Conservation (phyloP, 2,888 invertebrate genomes). For the Drosophila falleni region DNA sequence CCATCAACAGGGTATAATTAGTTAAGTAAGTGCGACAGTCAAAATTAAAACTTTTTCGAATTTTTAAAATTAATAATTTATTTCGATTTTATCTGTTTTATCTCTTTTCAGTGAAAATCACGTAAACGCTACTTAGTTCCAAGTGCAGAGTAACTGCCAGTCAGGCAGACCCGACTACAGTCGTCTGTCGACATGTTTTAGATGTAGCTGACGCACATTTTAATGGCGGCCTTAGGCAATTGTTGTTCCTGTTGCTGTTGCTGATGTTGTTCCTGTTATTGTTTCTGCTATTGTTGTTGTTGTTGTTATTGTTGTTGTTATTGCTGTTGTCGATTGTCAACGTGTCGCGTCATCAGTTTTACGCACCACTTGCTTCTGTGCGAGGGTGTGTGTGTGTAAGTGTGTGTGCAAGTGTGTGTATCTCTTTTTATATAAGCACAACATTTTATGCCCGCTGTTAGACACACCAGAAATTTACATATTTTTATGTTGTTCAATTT, state of each 20-base stretch:
- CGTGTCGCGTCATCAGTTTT: constrained; percentile 77
- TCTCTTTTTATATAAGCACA: constrained; percentile 18
- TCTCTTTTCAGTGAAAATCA: neutral
- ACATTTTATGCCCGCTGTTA: constrained; percentile 35
- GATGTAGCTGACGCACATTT: constrained; percentile 34
- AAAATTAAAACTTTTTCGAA: neutral
- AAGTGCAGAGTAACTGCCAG: neutral
- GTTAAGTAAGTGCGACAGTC: neutral
- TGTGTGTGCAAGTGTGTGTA: constrained; percentile 8
- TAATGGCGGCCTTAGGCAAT: constrained; percentile 43
- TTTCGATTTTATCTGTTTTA: neutral
- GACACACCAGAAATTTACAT: constrained; percentile 56
- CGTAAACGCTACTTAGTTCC: neutral
- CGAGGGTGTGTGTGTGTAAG: neutral
- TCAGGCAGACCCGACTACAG: neutral
- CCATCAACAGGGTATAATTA: neutral
- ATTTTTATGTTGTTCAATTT: constrained; percentile 64
- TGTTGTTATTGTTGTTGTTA: constrained; percentile 18
- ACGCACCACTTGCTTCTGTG: constrained; percentile 69
- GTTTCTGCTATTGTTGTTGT: constrained; percentile 26
- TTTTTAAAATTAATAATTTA: neutral
- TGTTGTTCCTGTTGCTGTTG: constrained; percentile 20
- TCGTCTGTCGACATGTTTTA: constrained; percentile 6
- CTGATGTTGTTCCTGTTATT: constrained; percentile 31
- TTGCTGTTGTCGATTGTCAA: constrained; percentile 58